Conservation (phyloP, 2,888 invertebrate genomes). For the Paralinhomoeus sp. region DNA sequence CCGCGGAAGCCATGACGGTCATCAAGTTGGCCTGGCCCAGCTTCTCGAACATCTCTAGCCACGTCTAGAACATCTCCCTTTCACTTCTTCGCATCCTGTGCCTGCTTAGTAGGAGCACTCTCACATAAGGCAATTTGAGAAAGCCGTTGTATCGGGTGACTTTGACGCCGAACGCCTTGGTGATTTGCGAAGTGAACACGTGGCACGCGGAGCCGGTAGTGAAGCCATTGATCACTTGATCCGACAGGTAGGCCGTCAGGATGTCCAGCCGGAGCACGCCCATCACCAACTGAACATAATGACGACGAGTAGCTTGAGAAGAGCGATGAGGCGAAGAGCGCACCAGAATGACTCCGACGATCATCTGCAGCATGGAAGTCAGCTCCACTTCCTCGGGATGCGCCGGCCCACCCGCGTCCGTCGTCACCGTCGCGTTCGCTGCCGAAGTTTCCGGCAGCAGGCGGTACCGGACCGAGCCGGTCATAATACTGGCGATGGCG, state of each 20-base stretch:
- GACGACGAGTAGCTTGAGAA: conserved; percentile 6
- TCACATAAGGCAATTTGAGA: conserved; percentile 31
- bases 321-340: conserved; percentile 3
- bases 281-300: conserved; percentile 42
- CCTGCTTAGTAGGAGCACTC: conserved; percentile 4
- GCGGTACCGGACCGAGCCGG: conserved; percentile 40
- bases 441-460: conserved; percentile 22
- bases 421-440: not conserved
- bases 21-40: conserved; percentile 10
- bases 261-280: conserved; percentile 39
- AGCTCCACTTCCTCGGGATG: conserved; percentile 33
- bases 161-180: conserved; percentile 26
- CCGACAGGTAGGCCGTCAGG: conserved; percentile 25
- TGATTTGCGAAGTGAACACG: conserved; percentile 33
- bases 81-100: not conserved
- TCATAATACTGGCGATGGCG: conserved; percentile 24
- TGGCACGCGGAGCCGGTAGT: conserved; percentile 33
- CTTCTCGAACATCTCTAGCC: not conserved
- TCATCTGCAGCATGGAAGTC: conserved; percentile 49
- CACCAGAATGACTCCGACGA: conserved; percentile 52
- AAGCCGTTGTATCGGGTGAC: conserved; percentile 27
- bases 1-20: conserved; percentile 12
- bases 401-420: conserved; percentile 10
- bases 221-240: conserved; percentile 31
- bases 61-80: not conserved